These are phyloP conservation scores for Caenorhabditis remanei DNA, from an alignment of 1,140 invertebrate species.

Conservation along the genomic window DNA sequence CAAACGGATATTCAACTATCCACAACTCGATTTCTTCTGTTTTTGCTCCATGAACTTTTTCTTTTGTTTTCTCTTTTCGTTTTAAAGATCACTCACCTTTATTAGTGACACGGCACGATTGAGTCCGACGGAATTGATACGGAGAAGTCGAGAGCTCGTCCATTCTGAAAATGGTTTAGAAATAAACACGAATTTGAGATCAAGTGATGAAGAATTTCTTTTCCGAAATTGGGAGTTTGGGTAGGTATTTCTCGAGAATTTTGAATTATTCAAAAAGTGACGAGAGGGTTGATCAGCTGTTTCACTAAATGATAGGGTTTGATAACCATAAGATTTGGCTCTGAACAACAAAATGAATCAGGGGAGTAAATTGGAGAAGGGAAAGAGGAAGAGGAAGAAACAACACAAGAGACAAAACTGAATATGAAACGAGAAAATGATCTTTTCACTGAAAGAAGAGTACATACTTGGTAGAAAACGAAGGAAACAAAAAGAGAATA, in stretches of 20 bases:
- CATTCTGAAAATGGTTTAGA: conserved; percentile 16
- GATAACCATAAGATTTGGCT: not conserved
- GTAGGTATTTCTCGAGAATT: not conserved
- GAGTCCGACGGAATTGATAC: conserved; percentile 40
- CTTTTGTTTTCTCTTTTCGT: not conserved
- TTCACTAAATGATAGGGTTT: not conserved
- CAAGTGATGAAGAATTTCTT: not conserved
- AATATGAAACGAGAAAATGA: conserved; percentile 41
- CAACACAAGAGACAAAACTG: not conserved
- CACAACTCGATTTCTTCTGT: conserved; percentile 30
- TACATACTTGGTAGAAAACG: not conserved
- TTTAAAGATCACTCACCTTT: conserved; percentile 35
- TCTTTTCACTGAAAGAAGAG: not conserved
- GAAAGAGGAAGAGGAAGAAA: no score
- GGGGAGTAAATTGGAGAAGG: not conserved
- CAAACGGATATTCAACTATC: conserved; percentile 44
- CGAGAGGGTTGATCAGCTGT: not conserved
- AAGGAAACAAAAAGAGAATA: not conserved
- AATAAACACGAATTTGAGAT: not conserved
- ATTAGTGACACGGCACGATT: conserved; percentile 30
- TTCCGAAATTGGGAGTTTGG: not conserved
- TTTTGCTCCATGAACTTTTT: conserved; percentile 43
- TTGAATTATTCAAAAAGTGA: conserved; percentile 12
- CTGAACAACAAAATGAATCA: not conserved
- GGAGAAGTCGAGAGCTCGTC: conserved; percentile 33